These are phyloP conservation scores for Sacculina carcini DNA, from an alignment of 2,888 invertebrate species.

Conservation along the genomic window DNA sequence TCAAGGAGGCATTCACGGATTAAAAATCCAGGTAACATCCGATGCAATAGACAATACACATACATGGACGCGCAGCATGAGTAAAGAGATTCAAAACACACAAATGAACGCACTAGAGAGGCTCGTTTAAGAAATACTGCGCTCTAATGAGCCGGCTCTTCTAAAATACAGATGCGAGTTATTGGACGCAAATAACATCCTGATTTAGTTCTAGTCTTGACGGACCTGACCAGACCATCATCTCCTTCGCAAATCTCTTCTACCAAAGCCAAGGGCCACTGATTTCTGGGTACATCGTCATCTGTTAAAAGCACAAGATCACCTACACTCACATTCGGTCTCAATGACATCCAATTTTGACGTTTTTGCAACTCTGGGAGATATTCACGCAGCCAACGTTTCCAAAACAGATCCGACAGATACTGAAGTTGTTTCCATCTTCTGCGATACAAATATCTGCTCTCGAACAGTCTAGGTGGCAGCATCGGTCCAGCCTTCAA, in stretches of 20 bases:
- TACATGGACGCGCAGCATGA: too few species aligned
- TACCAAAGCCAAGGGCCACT: conserved; percentile 3
- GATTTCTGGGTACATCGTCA: not conserved
- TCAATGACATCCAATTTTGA: not conserved
- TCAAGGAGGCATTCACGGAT: too few species aligned
- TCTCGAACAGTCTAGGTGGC: not conserved
- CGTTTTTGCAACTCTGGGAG: conserved; percentile 1
- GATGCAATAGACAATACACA: too few species aligned
- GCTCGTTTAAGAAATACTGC: too few species aligned
- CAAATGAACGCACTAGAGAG: too few species aligned
- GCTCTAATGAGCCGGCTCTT: too few species aligned
- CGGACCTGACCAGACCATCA: conserved; percentile 1
- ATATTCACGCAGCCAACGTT: not conserved
- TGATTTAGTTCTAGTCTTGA: not conserved
- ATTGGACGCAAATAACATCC: not conserved
- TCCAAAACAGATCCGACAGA: not conserved
- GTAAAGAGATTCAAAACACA: too few species aligned
- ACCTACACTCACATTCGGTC: not conserved
- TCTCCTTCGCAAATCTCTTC: not conserved
- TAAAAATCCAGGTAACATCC: too few species aligned
- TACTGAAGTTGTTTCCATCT: not conserved
- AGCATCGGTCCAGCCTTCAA: not conserved
- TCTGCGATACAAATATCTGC: not conserved
- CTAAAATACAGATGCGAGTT: too few species aligned
- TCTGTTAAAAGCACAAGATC: not conserved